phyloP scores from a whole-genome alignment of 2,797 vertebrate species.

The Phoebastria nigripes region DNA sequence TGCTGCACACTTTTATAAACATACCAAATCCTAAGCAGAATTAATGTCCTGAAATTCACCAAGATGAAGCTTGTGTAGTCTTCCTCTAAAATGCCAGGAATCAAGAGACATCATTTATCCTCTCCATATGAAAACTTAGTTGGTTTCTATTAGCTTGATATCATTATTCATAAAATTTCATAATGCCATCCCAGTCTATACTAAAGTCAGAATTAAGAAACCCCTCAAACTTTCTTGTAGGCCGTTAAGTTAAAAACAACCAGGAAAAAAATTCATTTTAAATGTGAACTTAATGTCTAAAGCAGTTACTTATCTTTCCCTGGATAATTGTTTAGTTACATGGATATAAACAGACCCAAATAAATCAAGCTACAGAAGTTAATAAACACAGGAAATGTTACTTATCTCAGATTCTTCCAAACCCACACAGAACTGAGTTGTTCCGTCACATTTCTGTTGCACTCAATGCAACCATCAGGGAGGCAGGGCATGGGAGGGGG shows the following conservation, averaged over 20 bases:
- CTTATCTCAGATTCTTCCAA: neutral
- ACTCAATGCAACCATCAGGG: neutral
- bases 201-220: neutral
- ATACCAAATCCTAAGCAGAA: neutral
- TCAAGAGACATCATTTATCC: neutral
- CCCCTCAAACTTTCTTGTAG: neutral
- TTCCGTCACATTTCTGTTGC: neutral
- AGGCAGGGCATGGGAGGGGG: fast-evolving
- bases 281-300: neutral
- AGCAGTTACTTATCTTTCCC: neutral
- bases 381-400: neutral
- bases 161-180: neutral
- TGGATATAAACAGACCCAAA: neutral
- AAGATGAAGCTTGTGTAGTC: neutral
- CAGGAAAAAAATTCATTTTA: neutral
- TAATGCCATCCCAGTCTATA: neutral
- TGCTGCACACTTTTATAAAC: neutral
- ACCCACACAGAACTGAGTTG: neutral
- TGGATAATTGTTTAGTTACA: neutral
- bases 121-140: neutral
- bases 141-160: neutral
- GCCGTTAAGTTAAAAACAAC: neutral
- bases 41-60: neutral
- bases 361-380: neutral
- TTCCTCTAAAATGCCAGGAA: neutral